Conservation (phyloP, 2,888 invertebrate genomes). For the Clanis bilineata region DNA sequence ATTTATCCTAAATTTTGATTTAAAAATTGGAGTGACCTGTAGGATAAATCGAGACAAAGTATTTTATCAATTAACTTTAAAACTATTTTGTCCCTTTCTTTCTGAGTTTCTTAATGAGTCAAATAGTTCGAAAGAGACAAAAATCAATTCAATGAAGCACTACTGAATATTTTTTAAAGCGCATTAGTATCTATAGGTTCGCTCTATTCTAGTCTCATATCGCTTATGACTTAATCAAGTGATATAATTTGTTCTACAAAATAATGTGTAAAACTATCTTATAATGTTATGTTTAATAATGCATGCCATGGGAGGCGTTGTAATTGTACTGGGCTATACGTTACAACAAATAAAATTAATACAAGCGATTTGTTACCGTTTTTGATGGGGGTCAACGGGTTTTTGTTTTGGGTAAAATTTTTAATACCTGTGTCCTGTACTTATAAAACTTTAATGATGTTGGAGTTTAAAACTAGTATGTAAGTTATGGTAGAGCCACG, state of each 20-base stretch:
- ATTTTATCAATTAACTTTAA: no score
- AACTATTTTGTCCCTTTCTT: no score
- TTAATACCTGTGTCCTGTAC: not conserved
- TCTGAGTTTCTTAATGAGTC: no score
- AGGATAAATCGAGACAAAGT: no score
- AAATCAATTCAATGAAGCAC: not conserved
- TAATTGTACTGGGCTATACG: conserved; percentile 61
- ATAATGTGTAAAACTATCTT: conserved; percentile 75
- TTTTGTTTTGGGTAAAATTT: not conserved
- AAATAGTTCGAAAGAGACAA: no score
- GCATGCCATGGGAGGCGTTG: conserved; percentile 66
- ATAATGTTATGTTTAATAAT: conserved; percentile 76
- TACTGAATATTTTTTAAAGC: no score
- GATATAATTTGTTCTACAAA: conserved; percentile 79
- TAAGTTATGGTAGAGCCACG: no score
- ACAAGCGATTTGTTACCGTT: conserved; percentile 14
- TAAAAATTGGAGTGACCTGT: no score
- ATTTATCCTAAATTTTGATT: no score
- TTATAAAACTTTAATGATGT: no score
- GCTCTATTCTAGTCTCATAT: conserved; percentile 27
- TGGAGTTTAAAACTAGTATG: no score
- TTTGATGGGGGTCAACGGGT: not conserved
- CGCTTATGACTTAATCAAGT: conserved; percentile 34
- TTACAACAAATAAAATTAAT: conserved; percentile 65
- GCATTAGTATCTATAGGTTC: no score